Percentiles rank a stretch among this genome's conserved stretches.
These are phyloP conservation scores for Geococcyx californianus DNA, from an alignment of 2,113 vertebrate genomes.

Conservation along the genomic window DNA sequence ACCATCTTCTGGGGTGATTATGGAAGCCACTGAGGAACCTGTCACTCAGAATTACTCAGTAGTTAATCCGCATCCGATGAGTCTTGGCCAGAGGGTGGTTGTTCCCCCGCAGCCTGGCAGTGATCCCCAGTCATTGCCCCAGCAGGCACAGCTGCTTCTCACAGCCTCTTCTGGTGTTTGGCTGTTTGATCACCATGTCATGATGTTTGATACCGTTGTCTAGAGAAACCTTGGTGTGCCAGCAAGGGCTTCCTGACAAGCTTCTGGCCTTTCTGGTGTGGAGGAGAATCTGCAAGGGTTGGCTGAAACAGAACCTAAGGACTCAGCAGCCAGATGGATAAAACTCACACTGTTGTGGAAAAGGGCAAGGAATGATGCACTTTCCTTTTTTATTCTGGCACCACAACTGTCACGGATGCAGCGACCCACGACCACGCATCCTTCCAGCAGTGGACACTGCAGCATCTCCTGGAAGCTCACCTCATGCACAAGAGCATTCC, in stretches of 20 bases:
- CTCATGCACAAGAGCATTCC: too few species aligned
- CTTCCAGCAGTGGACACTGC: fast-evolving
- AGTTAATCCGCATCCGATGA: not conserved
- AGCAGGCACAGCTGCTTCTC: not conserved
- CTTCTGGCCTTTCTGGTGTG: not conserved
- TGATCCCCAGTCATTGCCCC: not conserved
- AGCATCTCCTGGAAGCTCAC: not conserved
- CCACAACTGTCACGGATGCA: too few species aligned
- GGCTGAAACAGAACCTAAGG: not conserved
- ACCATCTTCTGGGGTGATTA: not conserved
- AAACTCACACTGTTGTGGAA: not conserved
- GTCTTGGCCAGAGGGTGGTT: fast-evolving
- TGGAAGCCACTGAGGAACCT: not conserved
- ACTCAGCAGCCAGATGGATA: not conserved
- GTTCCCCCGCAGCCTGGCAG: not conserved
- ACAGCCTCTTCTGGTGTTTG: not conserved
- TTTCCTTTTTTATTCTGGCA: not conserved
- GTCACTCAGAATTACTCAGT: not conserved
- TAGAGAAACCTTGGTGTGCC: not conserved
- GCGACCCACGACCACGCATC: fast-evolving
- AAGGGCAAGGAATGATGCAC: not conserved
- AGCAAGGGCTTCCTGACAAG: not conserved
- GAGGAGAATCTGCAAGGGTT: not conserved
- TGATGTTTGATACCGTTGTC: not conserved
- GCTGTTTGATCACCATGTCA: fast-evolving